A percentile compares a stretch with the other conserved stretches of the same genome.
Evolutionary conservation across 2,888 invertebrate genomes (phyloP).

Genomic region (Dioctria linearis): DNA sequence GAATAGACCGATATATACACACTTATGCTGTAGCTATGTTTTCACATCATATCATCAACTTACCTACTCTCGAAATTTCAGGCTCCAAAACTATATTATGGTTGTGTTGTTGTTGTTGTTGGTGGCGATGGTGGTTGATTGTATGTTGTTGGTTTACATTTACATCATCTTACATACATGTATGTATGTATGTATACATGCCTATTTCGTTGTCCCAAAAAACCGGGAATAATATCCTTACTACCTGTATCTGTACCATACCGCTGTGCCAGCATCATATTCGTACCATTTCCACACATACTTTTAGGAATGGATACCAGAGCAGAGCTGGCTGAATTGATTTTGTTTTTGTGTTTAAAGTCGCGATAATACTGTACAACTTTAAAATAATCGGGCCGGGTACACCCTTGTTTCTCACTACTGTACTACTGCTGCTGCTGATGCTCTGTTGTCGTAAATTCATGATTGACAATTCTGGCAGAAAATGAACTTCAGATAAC

Average conservation of each 20-base stretch:
- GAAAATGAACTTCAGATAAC: constrained; percentile 16
- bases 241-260: not conserved
- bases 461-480: constrained; percentile 31
- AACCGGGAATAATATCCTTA: no score
- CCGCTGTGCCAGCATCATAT: constrained; percentile 5
- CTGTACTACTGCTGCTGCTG: no score
- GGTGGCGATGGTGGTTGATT: no score
- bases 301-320: not conserved
- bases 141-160: no score
- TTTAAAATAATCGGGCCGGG: constrained; percentile 15
- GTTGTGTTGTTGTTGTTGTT: no score
- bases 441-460: no score
- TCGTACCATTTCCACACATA: constrained; percentile 5
- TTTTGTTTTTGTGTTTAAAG: constrained; percentile 26
- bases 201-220: no score
- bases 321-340: constrained; percentile 18
- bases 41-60: not conserved
- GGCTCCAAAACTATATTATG: not conserved
- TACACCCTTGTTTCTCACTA: not conserved
- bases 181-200: no score
- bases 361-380: not conserved
- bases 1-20: not conserved
- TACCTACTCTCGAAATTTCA: not conserved
- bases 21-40: constrained; percentile 11
- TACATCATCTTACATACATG: no score